Conservation (phyloP, 2,797 vertebrate species). For the Chaetodon trifasciatus region DNA sequence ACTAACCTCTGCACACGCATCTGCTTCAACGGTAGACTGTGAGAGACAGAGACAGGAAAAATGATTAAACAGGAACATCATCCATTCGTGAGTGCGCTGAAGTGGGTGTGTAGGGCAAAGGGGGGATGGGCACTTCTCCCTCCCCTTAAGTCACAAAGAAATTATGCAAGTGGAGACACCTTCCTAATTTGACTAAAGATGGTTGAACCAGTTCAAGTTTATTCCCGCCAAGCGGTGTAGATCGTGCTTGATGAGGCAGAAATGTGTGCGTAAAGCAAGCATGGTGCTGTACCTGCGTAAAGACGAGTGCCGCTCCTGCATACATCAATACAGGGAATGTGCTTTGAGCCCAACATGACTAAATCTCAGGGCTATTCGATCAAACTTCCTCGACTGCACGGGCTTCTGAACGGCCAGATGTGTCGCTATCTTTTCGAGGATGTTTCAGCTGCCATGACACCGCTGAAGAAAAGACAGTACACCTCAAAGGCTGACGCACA, state of each 20-base stretch:
- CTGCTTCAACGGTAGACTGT: slow-evolving; percentile 71
- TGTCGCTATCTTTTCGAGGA: slow-evolving; percentile 48
- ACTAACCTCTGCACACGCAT: slow-evolving; percentile 77
- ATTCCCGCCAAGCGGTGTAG: background rate
- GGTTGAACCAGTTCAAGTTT: background rate
- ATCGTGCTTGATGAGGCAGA: background rate
- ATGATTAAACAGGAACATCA: slow-evolving; percentile 61
- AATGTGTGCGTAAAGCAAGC: background rate
- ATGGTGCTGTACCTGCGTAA: background rate
- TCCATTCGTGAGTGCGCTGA: slow-evolving; percentile 64
- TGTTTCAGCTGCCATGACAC: slow-evolving; percentile 70
- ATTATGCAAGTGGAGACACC: slow-evolving; percentile 74
- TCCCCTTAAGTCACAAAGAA: slow-evolving; percentile 72
- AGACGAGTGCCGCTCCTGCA: slow-evolving; percentile 34
- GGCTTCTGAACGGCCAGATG: slow-evolving; percentile 18
- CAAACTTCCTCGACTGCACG: background rate
- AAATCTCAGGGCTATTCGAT: background rate
- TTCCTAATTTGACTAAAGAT: slow-evolving; percentile 5
- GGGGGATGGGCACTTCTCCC: slow-evolving; percentile 76
- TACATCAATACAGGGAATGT: background rate
- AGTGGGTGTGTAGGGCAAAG: slow-evolving; percentile 76
- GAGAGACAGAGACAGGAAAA: slow-evolving; percentile 45
- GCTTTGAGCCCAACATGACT: slow-evolving; percentile 27
- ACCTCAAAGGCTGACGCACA: slow-evolving; percentile 54
- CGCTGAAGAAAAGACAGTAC: slow-evolving; percentile 23